Evolutionary conservation across 1,140 invertebrate species (phyloP), one percentile per base, ranked within the genome.

Genomic region (Callitettix versicolor): DNA sequence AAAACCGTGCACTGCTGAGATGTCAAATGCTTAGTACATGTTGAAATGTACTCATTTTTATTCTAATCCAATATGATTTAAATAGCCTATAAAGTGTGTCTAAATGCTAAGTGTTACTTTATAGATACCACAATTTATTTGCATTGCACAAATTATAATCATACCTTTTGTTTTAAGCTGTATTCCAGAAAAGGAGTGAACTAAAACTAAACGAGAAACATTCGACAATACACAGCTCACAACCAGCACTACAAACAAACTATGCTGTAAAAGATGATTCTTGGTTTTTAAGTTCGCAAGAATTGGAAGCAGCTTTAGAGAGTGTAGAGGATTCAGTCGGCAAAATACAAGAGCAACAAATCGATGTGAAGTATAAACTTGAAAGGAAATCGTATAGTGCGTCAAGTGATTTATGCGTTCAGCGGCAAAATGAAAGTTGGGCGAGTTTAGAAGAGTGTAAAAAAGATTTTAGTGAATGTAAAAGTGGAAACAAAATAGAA

Each of bases 341-440:
- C 20, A 43, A 18, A n/a, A 51, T 2, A 15, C 15, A 3, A 40
- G 24, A 21, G 41, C 40, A 7, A 44, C 48, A 9, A 58, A 18
- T 9, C 46, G 26, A 26, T 44, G 46, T 12, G 43, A 44, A 15
- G 56, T 53, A 42, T 47, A 58, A 9, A 34, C 52, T n/a, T 54
- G 53, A 26, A 54, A 36, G n/a, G n/a, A n/a, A n/a, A n/a, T n/a
- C 21, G 17, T 58, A 14, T 26, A 24, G 1, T 54, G 34, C 7
- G 56, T 54, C 9, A 34, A 58, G 5, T n/a, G 56, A 58, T 2
- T 40, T 58, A 33, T 58, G 56, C 30, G 47, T 58, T 42, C 43
- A 54, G n/a, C 41, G 53, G n/a, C 56, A 53, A 14, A 58, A 53
- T 34, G 54, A 53, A n/a, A 58, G 56, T 21, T 58, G 56, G 56